Evolutionary conservation across 35 echinoderm and acorn worm species (phyloP).

Genomic region (Hemicentrotus pulcherrimus): DNA sequence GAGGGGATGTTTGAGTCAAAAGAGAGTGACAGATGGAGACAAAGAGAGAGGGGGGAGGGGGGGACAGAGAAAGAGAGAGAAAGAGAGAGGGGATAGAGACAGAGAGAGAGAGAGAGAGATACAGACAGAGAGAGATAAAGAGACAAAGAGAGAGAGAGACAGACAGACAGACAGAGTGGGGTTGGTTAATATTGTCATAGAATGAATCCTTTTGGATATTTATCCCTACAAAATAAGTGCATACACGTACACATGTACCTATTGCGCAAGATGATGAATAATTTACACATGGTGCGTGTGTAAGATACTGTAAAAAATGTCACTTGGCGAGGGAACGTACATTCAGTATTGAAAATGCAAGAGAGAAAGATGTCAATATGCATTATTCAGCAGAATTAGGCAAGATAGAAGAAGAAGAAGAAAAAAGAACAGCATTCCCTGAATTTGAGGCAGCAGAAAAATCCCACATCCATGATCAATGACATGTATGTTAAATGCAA

Average conservation of each 20-base stretch:
- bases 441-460: not conserved
- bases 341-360: too few relatives aligned
- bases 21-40: not conserved
- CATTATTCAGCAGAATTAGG: not conserved
- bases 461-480: not conserved
- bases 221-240: not conserved
- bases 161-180: too few relatives aligned
- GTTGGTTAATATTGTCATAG: too few relatives aligned
- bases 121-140: too few relatives aligned
- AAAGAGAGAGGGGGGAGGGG: not conserved
- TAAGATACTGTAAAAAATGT: not conserved
- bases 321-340: too few relatives aligned
- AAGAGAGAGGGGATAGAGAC: too few relatives aligned
- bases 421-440: not conserved
- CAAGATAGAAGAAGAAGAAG: not conserved
- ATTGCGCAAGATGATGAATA: not conserved
- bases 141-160: too few relatives aligned
- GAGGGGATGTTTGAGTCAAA: not conserved
- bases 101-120: too few relatives aligned
- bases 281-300: not conserved
- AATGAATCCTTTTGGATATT: not conserved
- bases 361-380: too few relatives aligned
- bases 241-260: not conserved
- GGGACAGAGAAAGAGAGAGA: not conserved
- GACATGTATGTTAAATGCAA: not conserved